Base-by-base conservation (phyloP, 2,797 vertebrate genomes). In the Petrocephalus schoutedeni region DNA sequence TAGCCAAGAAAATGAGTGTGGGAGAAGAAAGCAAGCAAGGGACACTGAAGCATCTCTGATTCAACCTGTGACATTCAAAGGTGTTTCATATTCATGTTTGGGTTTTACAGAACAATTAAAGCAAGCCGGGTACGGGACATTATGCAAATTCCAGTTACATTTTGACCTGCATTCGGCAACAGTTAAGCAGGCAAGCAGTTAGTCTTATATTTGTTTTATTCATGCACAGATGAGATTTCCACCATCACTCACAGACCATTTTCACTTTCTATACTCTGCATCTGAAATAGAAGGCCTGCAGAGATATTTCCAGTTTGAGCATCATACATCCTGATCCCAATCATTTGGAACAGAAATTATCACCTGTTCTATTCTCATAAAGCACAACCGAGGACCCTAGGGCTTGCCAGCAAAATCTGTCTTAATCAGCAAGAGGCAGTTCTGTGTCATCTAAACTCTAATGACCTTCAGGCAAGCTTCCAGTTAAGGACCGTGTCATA, bases 261-360 rank as follows among this genome's bases (percentile, higher is more conserved):
- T 45, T 45, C 41, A 77, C 36, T 19, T 45, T 36, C 71, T 77
- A 77, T 77, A 53, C 53, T 83, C 45, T 83, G 10, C n/a, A 83
- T 45, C 80, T 83, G 80, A 83, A 83, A 83, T 8, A 77, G n/a
- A 83, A 83, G 58, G 6, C 0, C 0, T 84, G 36, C 88, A 10
- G 80, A 83, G 45, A 83, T 83, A 83, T 83, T 54, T 83, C 21
- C 89, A 89, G 89, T 92, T 89, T 87, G 61, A 61, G 0, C 0
- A 89, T 87, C 2, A 71, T 36, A 36, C 28, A 71, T 36, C 28
- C 64, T 14, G 23, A 71, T 71, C 64, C 64, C 14, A 12, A 71
- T 36, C 28, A 77, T 45, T 77, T 77, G 71, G 19, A 77, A n/a
- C 36, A 77, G 71, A 45, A 77, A 45, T 77, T 77, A 77, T 77